Base-by-base conservation (phyloP, 2,888 invertebrate genomes). In the Agrotis exclamationis region DNA sequence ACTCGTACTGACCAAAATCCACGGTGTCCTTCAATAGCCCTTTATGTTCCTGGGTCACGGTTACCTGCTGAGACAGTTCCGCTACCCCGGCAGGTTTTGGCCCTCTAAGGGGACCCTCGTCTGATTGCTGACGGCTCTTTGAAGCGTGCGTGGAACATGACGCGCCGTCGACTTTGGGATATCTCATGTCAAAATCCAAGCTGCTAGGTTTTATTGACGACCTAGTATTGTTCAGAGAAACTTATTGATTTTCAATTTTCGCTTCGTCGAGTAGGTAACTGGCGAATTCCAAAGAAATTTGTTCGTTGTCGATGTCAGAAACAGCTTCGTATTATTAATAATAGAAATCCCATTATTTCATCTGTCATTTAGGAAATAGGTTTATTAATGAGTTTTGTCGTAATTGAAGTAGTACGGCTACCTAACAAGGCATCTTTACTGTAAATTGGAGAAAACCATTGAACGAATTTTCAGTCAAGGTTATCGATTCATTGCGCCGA, bases 231-330 rank as follows among this genome's bases (percentile, higher is more conserved):
- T n/a, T 20, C 51, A 18, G 3, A 3, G 33, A 28, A 28, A 48
- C 44, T 45, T 28, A 51, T 58, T 59, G 16, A 33, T 51, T 22
- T 16, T 4, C 53, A 48, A 65, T 54, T 59, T 24, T 73, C n/a
- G 22, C 18, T 16, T n/a, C 14, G 24, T 44, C 13, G 73, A 48
- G 11, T 56, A 39, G 39, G 14, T 56, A 18, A 3, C 22, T 18
- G 18, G 20, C 28, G 13, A 1, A n/a, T 54, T 64, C 28, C 28
- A 22, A 16, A 44, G 24, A 53, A 57, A 47, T 57, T n/a, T 54
- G 48, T 48, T 60, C 53, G n/a, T 59, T 33, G 2, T 16, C 22
- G 22, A 59, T 48, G 54, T 16, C 63, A 24, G 51, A 39, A 58
- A 33, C 45, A 59, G 45, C 20, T 33, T 20, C 54, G 33, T 50